These are phyloP conservation scores for Brachyopa scutellaris DNA, from an alignment of 2,888 invertebrate genomes.

Conservation along the genomic window DNA sequence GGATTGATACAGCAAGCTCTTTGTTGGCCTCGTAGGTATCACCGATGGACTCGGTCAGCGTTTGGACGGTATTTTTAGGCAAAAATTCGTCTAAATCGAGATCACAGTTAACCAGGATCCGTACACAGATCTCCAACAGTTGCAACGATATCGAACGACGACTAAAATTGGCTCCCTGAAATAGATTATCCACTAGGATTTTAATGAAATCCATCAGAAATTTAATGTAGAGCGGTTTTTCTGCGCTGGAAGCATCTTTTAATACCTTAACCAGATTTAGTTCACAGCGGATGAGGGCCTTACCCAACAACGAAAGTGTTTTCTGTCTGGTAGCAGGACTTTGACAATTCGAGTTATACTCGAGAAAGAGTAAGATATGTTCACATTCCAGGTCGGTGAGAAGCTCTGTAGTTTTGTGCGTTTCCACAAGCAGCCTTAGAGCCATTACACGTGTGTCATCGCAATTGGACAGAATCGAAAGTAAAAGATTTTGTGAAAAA, in stretches of 20 bases:
- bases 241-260: conserved; percentile 73
- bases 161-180: conserved; percentile 85
- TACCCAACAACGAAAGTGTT: conserved; percentile 87
- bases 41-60: conserved; percentile 83
- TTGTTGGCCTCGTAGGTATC: conserved; percentile 92
- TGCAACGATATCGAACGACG: conserved; percentile 85
- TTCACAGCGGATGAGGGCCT: conserved; percentile 83
- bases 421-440: conserved; percentile 88
- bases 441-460: conserved; percentile 87
- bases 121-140: conserved; percentile 81
- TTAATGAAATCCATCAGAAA: conserved; percentile 83
- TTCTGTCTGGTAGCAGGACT: conserved; percentile 87
- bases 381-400: conserved; percentile 85
- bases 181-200: conserved; percentile 84
- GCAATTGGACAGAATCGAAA: conserved; percentile 82
- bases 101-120: conserved; percentile 77
- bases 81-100: conserved; percentile 81
- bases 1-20: conserved; percentile 84
- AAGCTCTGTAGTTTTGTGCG: conserved; percentile 87
- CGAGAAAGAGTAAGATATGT: conserved; percentile 85
- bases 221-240: conserved; percentile 78
- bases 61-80: conserved; percentile 71
- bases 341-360: conserved; percentile 87
- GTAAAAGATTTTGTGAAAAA: conserved; percentile 82
- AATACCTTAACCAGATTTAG: conserved; percentile 80